A percentile compares a stretch with the other conserved stretches of the same genome.
Conservation (phyloP, 2,888 invertebrate genomes). For the Alviniconcha strummeri region DNA sequence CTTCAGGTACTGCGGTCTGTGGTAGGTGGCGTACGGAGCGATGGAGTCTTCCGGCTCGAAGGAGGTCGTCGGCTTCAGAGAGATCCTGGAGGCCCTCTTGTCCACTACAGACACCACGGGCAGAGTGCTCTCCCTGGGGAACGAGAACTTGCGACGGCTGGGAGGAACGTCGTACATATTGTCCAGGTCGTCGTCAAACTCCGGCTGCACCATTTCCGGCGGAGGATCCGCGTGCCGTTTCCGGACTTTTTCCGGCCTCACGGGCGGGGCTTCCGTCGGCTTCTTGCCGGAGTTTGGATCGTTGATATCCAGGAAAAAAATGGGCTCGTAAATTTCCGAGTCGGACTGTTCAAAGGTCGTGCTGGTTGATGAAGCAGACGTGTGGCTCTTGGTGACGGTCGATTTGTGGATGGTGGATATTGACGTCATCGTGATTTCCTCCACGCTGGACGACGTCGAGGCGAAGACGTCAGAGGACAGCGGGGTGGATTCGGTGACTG, state of each 20-base stretch:
- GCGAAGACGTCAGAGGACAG: neutral
- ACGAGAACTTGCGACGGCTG: constrained; percentile 13
- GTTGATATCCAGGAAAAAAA: constrained; percentile 3
- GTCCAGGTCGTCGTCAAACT: constrained; percentile 1
- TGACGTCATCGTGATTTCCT: neutral
- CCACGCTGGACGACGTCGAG: neutral
- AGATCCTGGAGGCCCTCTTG: constrained; percentile 3
- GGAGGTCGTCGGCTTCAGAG: neutral
- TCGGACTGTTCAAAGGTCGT: neutral
- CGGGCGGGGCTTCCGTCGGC: constrained; percentile 10
- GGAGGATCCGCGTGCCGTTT: neutral
- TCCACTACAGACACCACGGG: constrained; percentile 8
- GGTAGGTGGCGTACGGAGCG: constrained; percentile 13
- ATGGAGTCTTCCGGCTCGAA: constrained; percentile 14
- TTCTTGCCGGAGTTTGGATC: neutral
- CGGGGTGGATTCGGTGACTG: neutral
- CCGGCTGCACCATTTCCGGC: neutral
- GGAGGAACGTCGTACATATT: constrained; percentile 28
- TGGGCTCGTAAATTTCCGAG: constrained; percentile 25
- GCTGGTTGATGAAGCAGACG: neutral
- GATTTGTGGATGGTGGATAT: neutral
- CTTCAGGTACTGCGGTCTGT: neutral
- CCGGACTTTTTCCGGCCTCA: neutral
- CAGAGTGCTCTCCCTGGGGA: constrained; percentile 14
- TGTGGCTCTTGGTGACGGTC: neutral